Conservation (phyloP, 1,140 invertebrate genomes). For the Subanguina moxae region DNA sequence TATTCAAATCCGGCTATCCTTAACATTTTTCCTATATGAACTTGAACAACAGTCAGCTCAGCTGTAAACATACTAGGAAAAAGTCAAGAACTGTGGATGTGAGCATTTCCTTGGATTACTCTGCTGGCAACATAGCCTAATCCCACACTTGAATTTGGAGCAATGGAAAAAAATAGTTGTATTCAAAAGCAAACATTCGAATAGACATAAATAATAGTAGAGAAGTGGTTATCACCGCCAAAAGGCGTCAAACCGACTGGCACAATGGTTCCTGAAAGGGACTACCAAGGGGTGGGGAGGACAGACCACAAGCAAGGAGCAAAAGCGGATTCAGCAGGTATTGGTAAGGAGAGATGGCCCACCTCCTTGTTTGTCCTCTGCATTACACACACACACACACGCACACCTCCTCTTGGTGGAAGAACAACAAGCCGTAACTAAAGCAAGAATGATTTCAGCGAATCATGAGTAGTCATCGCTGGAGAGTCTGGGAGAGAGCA, state of each 20-base stretch:
- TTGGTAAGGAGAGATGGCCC: neutral
- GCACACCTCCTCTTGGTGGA: no score
- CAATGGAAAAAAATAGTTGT: no score
- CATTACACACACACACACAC: neutral
- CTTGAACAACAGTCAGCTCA: neutral
- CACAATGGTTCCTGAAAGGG: neutral
- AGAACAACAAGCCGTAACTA: no score
- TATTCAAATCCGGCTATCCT: conserved; percentile 16
- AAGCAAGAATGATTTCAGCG: no score
- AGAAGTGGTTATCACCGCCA: neutral
- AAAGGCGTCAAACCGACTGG: conserved; percentile 8
- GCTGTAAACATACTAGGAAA: conserved; percentile 22
- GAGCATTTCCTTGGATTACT: neutral
- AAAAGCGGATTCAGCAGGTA: neutral
- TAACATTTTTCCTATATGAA: conserved; percentile 39
- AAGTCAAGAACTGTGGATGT: conserved; percentile 25
- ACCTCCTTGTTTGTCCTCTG: neutral
- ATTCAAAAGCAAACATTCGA: no score
- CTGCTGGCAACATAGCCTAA: no score
- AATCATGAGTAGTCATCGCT: no score
- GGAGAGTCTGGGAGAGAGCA: no score
- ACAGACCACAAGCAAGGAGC: neutral
- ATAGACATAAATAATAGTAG: no score
- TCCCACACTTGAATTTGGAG: no score
- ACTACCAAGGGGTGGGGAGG: neutral